Conservation (phyloP, 2,888 invertebrate genomes). For the Bellardia pandia region DNA sequence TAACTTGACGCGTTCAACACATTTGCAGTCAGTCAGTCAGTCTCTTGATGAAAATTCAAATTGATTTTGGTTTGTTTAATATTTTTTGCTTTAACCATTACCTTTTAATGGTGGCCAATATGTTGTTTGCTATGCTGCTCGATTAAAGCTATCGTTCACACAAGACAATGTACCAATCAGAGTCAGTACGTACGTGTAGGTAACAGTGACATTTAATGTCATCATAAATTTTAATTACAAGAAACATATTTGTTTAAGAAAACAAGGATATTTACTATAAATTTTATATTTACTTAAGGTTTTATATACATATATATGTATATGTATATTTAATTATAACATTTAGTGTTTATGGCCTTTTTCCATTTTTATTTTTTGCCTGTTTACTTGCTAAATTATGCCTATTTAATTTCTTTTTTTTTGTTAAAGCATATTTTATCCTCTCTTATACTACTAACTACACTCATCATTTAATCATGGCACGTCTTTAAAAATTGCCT, state of each 20-base stretch:
- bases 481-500: conserved; percentile 60
- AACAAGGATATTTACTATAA: background rate
- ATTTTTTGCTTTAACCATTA: background rate
- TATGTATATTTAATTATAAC: conserved; percentile 24
- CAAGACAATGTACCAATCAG: background rate
- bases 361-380: background rate
- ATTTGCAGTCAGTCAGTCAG: background rate
- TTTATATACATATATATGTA: background rate
- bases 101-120: too few species aligned
- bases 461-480: conserved; percentile 58
- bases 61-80: background rate
- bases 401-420: conserved; percentile 41
- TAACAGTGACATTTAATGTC: conserved; percentile 51
- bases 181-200: conserved; percentile 13
- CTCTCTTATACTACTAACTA: background rate
- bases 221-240: conserved; percentile 60
- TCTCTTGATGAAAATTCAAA: background rate
- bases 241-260: background rate
- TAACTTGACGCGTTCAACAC: background rate
- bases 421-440: background rate
- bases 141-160: conserved; percentile 6
- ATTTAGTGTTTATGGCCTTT: conserved; percentile 32
- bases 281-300: conserved; percentile 14
- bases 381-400: conserved; percentile 35
- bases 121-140: background rate